Evolutionary conservation across 2,113 vertebrate genomes (phyloP).

Genomic region (Catharus bicknelli): DNA sequence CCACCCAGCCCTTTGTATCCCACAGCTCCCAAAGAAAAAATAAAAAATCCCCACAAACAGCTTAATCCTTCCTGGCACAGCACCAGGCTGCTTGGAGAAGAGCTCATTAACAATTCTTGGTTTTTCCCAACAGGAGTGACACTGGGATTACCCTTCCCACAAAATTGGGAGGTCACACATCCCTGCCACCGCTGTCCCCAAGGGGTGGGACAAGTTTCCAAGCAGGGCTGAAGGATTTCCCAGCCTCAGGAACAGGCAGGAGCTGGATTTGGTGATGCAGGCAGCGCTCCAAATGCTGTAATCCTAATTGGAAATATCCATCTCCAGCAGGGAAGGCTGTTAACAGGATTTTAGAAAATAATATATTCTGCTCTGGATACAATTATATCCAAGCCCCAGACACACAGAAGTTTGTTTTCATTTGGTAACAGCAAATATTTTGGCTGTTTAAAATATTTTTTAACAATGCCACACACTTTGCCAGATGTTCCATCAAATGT

Average conservation of each 20-base stretch:
- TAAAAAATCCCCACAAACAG: constrained; percentile 32
- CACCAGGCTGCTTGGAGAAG: neutral
- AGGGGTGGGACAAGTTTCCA: fast-evolving
- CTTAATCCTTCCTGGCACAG: constrained; percentile 54
- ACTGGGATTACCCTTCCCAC: fast-evolving
- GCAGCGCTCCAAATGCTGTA: neutral
- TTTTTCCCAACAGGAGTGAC: neutral
- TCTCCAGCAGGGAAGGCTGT: neutral
- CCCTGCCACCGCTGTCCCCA: fast-evolving
- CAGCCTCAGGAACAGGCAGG: fast-evolving
- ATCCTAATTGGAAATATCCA: neutral
- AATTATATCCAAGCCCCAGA: neutral
- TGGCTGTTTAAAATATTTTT: neutral
- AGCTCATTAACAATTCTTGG: neutral
- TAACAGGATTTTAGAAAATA: neutral
- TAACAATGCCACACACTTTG: neutral
- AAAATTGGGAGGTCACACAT: neutral
- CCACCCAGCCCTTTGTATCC: neutral
- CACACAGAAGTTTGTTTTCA: neutral
- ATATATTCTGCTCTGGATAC: neutral
- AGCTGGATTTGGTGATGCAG: fast-evolving
- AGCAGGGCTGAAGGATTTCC: neutral
- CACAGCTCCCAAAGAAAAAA: neutral
- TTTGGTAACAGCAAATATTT: neutral
- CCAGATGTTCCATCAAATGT: constrained; percentile 18